Evolutionary conservation across 92 coral and sea anemone genomes (phyloP).

Genomic region (Palythoa grandiflora): DNA sequence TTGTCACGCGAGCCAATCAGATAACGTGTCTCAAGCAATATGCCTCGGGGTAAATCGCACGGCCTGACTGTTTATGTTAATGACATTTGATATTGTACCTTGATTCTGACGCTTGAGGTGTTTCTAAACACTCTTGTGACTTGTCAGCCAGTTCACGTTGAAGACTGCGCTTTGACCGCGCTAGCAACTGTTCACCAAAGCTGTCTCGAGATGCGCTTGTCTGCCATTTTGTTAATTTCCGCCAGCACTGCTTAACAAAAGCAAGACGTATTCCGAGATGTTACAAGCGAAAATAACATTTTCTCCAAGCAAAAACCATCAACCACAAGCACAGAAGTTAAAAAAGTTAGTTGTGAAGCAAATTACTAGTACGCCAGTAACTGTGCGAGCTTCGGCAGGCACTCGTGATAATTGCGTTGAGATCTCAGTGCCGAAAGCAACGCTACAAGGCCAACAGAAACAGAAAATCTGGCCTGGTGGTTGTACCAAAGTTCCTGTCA

Average conservation of each 20-base stretch:
- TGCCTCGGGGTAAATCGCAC: neutral
- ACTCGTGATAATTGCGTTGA: conserved; percentile 49
- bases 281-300: conserved; percentile 42
- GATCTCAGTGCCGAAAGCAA: conserved; percentile 41
- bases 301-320: conserved; percentile 40
- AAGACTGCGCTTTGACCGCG: conserved; percentile 13
- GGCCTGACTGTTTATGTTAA: neutral
- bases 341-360: conserved; percentile 47
- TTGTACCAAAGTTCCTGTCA: conserved; percentile 38
- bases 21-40: neutral
- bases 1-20: neutral
- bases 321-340: conserved; percentile 42
- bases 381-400: conserved; percentile 46
- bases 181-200: conserved; percentile 43
- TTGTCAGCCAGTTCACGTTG: conserved; percentile 39
- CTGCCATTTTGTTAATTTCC: neutral
- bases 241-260: conserved; percentile 9
- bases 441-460: conserved; percentile 21
- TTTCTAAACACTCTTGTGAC: conserved; percentile 36
- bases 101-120: conserved; percentile 44
- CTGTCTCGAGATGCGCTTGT: conserved; percentile 38
- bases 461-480: neutral
- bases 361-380: conserved; percentile 41
- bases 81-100: conserved; percentile 31
- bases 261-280: conserved; percentile 19